These are phyloP conservation scores for Leptoclinus maculatus DNA, from an alignment of 2,797 vertebrate genomes.

Conservation along the genomic window DNA sequence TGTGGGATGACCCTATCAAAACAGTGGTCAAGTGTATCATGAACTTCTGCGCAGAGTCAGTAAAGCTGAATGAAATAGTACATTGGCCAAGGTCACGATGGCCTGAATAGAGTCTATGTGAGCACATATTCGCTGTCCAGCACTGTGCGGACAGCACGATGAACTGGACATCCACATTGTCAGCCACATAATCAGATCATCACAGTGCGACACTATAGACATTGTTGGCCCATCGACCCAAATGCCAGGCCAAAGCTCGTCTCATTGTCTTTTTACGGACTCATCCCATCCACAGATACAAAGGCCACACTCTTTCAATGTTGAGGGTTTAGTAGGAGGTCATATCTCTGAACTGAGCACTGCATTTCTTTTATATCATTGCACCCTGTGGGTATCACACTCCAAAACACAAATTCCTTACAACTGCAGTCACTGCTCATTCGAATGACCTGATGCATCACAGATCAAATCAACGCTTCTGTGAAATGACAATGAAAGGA, in stretches of 20 bases:
- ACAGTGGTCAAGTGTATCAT: constrained; percentile 49
- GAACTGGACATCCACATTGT: constrained; percentile 49
- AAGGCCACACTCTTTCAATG: constrained; percentile 65
- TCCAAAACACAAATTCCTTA: constrained; percentile 73
- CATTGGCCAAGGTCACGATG: constrained; percentile 21
- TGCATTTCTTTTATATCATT: constrained; percentile 72
- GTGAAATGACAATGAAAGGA: constrained; percentile 75
- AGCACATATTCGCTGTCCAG: constrained; percentile 32
- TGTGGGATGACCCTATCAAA: constrained; percentile 50
- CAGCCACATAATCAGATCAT: constrained; percentile 57
- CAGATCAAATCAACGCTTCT: constrained; percentile 81
- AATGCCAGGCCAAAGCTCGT: constrained; percentile 68
- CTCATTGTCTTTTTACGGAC: constrained; percentile 62
- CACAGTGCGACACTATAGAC: constrained; percentile 60
- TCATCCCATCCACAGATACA: constrained; percentile 70
- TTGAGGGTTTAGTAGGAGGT: constrained; percentile 70
- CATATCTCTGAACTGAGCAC: constrained; percentile 63
- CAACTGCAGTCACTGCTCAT: constrained; percentile 74
- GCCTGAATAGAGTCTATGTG: constrained; percentile 47
- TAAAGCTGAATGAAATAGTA: constrained; percentile 52
- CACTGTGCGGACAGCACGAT: constrained; percentile 28
- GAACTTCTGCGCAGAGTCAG: constrained; percentile 35
- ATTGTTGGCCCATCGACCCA: constrained; percentile 65
- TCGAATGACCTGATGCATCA: constrained; percentile 67
- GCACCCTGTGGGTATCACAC: constrained; percentile 74